Evolutionary conservation across 2,113 vertebrate genomes (phyloP).

Genomic region (Coracopsis vasa): DNA sequence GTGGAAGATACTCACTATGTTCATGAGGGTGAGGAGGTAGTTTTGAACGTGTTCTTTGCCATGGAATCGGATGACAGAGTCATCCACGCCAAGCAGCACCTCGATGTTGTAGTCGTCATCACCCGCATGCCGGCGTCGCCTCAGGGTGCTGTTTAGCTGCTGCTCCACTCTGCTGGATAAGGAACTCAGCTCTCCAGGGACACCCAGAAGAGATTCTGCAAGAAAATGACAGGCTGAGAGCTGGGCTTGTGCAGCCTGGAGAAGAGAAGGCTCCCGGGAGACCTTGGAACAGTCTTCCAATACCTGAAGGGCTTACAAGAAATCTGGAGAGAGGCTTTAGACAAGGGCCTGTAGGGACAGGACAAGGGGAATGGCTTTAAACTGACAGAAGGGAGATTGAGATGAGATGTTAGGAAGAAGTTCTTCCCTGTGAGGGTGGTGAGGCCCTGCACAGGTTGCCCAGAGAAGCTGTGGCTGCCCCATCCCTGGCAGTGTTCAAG

Average conservation of each 20-base stretch:
- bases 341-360: not conserved
- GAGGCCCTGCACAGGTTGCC: not conserved
- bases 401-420: not conserved
- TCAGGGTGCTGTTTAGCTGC: conserved; percentile 80
- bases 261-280: not conserved
- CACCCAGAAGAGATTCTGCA: conserved; percentile 74
- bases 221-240: not conserved
- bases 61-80: conserved; percentile 96
- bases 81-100: conserved; percentile 94
- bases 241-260: not conserved
- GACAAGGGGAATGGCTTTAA: not conserved
- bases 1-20: conserved; percentile 86
- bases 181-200: conserved; percentile 69
- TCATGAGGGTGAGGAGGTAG: conserved; percentile 98
- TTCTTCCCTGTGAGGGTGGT: not conserved
- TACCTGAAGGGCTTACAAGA: not conserved
- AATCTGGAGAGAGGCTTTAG: not conserved
- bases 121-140: conserved; percentile 79
- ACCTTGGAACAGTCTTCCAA: not conserved
- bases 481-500: not conserved
- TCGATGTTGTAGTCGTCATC: conserved; percentile 93
- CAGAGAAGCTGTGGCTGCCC: not conserved
- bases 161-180: conserved; percentile 52
- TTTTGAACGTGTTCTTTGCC: conserved; percentile 99
- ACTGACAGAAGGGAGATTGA: not conserved